Evolutionary conservation across 2,797 vertebrate genomes (phyloP).

Genomic region (Sebastes paucispinis): DNA sequence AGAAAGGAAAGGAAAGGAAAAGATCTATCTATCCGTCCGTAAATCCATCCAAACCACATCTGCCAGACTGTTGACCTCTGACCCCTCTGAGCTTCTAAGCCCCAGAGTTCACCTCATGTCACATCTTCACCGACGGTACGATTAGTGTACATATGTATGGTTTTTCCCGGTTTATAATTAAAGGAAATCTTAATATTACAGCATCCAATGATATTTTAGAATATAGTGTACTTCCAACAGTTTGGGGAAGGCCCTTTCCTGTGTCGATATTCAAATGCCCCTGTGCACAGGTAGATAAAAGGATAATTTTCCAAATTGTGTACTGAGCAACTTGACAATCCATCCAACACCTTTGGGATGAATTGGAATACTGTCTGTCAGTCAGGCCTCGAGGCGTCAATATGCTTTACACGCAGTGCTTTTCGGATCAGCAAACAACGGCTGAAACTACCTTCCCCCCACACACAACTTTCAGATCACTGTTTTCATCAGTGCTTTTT

Average conservation of each 20-base stretch:
- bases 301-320: neutral
- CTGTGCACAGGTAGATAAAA: neutral
- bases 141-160: neutral
- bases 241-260: neutral
- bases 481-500: too few species aligned
- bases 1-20: neutral
- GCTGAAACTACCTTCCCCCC: neutral
- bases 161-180: neutral
- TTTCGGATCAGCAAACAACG: neutral
- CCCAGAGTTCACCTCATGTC: conserved; percentile 3
- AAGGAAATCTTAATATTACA: neutral
- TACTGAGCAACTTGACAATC: neutral
- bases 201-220: neutral
- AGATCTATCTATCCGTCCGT: neutral
- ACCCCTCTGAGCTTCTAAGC: conserved; percentile 15
- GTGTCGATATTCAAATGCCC: neutral
- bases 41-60: neutral
- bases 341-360: neutral
- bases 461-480: neutral
- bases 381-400: neutral
- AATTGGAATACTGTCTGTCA: neutral
- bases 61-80: conserved; percentile 31
- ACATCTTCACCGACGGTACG: neutral
- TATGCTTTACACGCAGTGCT: neutral
- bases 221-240: neutral